Conservation (phyloP, 2,113 vertebrate genomes). For the Cinclus mexicanus region DNA sequence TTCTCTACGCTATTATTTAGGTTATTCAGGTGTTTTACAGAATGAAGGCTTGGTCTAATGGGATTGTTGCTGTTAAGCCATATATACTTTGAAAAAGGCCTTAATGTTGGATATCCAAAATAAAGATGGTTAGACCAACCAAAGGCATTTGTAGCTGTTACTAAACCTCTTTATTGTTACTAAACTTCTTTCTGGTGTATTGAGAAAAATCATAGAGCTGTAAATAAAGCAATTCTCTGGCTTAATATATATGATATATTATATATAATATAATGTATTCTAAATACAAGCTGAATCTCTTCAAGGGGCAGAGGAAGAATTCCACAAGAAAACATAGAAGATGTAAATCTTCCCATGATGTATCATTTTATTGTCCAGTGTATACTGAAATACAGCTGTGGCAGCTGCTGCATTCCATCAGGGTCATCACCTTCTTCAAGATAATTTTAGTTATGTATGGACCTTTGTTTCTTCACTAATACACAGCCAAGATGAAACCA, state of each 20-base stretch:
- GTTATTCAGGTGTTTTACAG: neutral
- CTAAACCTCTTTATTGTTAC: neutral
- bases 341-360: neutral
- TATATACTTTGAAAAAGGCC: neutral
- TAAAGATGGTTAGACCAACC: neutral
- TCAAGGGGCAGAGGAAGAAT: neutral
- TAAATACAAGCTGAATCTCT: neutral
- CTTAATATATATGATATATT: neutral
- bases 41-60: neutral
- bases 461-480: constrained; percentile 17
- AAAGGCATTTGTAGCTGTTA: neutral
- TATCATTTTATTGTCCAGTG: constrained; percentile 17
- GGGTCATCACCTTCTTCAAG: constrained; percentile 22
- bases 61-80: neutral
- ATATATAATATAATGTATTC: neutral
- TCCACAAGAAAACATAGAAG: neutral
- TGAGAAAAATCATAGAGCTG: neutral
- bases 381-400: neutral
- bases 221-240: neutral
- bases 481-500: neutral
- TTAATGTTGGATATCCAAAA: neutral
- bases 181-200: neutral
- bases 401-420: constrained; percentile 6
- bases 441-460: constrained; percentile 36
- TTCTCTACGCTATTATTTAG: neutral